These are phyloP conservation scores for Hymenochirus boettgeri DNA, from an alignment of 2,113 vertebrate species.

Conservation along the genomic window DNA sequence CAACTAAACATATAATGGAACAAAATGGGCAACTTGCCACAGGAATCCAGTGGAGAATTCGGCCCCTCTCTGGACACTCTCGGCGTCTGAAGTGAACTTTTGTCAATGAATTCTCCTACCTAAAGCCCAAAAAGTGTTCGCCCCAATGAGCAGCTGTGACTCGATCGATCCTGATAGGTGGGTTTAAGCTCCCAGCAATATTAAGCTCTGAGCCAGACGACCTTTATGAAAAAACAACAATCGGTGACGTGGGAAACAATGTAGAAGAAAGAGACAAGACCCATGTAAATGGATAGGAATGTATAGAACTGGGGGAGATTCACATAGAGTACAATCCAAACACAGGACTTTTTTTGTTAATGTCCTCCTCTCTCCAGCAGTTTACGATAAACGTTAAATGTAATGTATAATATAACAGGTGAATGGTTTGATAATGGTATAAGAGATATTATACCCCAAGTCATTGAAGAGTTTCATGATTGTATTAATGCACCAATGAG, in stretches of 20 bases:
- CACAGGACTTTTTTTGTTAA: too few relatives aligned
- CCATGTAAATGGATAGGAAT: conserved; percentile 9
- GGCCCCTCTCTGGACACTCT: conserved; percentile 73
- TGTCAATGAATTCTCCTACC: conserved; percentile 77
- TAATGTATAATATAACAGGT: too few relatives aligned
- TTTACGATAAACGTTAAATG: too few relatives aligned
- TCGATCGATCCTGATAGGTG: conserved; percentile 91
- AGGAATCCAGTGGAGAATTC: conserved; percentile 68
- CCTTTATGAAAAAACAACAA: conserved; percentile 89
- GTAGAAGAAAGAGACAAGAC: conserved; percentile 60
- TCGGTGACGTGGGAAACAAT: conserved; percentile 83
- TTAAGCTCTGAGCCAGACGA: conserved; percentile 96
- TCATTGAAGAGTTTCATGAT: too few relatives aligned
- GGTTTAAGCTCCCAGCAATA: conserved; percentile 93
- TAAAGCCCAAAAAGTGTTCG: conserved; percentile 87
- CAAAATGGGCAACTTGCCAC: conserved; percentile 84
- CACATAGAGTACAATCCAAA: too few relatives aligned
- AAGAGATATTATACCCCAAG: too few relatives aligned
- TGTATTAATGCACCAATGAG: too few relatives aligned
- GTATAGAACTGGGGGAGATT: conserved; percentile 1
- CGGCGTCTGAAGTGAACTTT: conserved; percentile 79
- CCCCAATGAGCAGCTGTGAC: conserved; percentile 96
- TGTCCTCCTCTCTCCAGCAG: too few relatives aligned
- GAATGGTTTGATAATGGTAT: too few relatives aligned
- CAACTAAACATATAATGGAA: conserved; percentile 41